Conservation (phyloP, 2,113 vertebrate species). For the Pelusios castaneus region DNA sequence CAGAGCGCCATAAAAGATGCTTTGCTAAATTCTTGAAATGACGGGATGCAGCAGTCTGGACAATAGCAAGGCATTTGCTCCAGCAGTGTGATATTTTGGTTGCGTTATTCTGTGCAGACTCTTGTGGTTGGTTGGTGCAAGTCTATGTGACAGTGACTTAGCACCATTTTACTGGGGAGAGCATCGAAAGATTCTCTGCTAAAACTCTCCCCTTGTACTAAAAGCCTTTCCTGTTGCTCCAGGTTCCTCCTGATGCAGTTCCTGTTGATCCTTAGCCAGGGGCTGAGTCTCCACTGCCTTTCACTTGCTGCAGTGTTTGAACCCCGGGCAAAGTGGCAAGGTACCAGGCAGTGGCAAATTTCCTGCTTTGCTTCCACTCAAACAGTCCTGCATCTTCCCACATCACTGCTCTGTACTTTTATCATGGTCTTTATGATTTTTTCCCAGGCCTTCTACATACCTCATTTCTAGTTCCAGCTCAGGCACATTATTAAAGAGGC, state of each 20-base stretch:
- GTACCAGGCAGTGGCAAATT: rapidly evolving
- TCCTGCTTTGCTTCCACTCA: background rate
- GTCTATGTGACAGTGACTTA: rapidly evolving
- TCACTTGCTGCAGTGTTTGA: rapidly evolving
- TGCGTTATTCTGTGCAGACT: background rate
- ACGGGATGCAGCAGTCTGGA: rapidly evolving
- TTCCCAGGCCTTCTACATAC: background rate
- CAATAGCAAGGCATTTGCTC: background rate
- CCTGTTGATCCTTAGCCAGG: background rate
- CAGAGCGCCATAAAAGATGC: background rate
- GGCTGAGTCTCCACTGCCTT: rapidly evolving
- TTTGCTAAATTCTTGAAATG: background rate
- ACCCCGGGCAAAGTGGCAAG: rapidly evolving
- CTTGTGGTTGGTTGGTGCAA: rapidly evolving
- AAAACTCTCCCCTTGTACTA: background rate
- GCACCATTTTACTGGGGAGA: background rate
- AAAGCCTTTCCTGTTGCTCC: background rate
- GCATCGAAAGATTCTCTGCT: background rate
- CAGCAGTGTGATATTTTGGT: background rate
- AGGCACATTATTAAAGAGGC: background rate
- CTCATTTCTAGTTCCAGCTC: background rate
- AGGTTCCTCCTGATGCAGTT: background rate
- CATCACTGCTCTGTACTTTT: background rate
- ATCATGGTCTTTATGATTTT: no score
- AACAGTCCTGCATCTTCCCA: background rate